Conservation (phyloP, 2,888 invertebrate species). For the Folsomia manolachei region DNA sequence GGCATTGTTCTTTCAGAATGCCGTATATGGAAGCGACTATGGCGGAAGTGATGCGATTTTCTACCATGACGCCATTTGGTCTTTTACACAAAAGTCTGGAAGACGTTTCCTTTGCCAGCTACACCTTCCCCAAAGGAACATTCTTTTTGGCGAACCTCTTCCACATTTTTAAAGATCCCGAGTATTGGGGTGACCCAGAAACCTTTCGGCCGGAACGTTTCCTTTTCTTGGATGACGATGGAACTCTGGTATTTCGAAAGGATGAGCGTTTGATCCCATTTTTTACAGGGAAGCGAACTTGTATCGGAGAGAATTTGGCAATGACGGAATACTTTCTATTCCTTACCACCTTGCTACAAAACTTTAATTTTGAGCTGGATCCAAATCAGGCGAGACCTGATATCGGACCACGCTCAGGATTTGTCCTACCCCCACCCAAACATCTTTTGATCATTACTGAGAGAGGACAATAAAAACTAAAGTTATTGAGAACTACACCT, state of each 20-base stretch:
- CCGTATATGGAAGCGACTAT: not conserved
- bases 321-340: conserved; percentile 46
- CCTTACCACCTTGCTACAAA: conserved; percentile 47
- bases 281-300: conserved; percentile 48
- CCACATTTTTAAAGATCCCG: conserved; percentile 36
- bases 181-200: conserved; percentile 45
- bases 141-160: conserved; percentile 44
- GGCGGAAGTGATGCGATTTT: not conserved
- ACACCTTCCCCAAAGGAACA: conserved; percentile 39
- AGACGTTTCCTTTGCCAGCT: conserved; percentile 41
- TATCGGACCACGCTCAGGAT: conserved; percentile 44
- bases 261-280: conserved; percentile 51
- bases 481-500: too few species aligned
- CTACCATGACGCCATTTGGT: not conserved
- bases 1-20: not conserved
- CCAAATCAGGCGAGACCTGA: conserved; percentile 39
- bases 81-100: conserved; percentile 20
- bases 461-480: conserved; percentile 3
- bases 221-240: conserved; percentile 33
- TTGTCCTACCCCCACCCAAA: conserved; percentile 45
- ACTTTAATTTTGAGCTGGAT: conserved; percentile 42
- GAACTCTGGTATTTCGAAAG: conserved; percentile 27
- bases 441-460: conserved; percentile 41
- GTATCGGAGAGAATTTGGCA: conserved; percentile 46
- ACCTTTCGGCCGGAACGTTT: conserved; percentile 44